phyloP scores from a whole-genome alignment of 2,113 vertebrate genomes.

The Ramphastos sulfuratus region DNA sequence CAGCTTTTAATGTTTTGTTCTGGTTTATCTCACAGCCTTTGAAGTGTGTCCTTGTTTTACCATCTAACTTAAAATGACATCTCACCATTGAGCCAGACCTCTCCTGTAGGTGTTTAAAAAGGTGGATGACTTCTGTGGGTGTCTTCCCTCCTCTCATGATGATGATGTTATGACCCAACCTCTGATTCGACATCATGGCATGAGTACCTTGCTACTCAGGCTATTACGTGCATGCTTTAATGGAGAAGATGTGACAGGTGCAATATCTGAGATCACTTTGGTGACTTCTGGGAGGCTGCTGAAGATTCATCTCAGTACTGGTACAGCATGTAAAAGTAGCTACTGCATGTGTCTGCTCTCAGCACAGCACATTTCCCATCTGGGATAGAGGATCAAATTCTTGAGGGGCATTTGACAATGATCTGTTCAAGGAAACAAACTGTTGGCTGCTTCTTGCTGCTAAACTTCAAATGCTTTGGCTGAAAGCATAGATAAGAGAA shows the following conservation, averaged over 20 bases:
- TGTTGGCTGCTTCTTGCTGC: conserved; percentile 9
- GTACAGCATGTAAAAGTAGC: background rate
- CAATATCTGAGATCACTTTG: background rate
- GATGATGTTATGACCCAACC: background rate
- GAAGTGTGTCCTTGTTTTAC: background rate
- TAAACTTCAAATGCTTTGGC: background rate
- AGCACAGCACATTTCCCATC: background rate
- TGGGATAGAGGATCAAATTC: background rate
- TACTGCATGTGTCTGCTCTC: background rate
- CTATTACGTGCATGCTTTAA: background rate
- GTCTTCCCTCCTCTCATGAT: background rate
- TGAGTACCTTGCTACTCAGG: background rate
- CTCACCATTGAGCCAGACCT: background rate
- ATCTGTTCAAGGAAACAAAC: background rate
- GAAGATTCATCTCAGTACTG: background rate
- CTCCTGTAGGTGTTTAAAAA: background rate
- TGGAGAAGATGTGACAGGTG: background rate
- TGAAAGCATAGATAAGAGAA: conserved; percentile 10
- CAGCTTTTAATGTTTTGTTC: background rate
- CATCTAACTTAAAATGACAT: background rate
- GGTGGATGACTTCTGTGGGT: background rate
- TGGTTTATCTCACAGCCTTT: conserved; percentile 11
- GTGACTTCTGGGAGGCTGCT: background rate
- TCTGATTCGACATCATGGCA: background rate
- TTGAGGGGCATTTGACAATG: background rate